Evolutionary conservation across 2,113 vertebrate genomes (phyloP).

Genomic region (Sceloporus undulatus): DNA sequence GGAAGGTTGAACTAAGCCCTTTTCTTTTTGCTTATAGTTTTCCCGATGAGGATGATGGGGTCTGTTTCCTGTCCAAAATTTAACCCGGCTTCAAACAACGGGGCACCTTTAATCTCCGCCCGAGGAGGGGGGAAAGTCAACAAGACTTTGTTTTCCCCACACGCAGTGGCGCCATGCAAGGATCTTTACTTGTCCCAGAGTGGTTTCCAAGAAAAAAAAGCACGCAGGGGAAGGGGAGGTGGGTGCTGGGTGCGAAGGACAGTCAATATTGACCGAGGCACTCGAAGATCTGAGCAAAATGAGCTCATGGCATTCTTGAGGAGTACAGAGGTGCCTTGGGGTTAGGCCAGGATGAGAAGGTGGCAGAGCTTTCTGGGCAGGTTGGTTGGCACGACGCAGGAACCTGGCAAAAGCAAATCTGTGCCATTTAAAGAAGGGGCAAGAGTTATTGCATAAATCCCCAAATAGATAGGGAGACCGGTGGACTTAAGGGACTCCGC

Average conservation of each 20-base stretch:
- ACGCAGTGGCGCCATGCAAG: background rate
- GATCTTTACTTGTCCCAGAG: background rate
- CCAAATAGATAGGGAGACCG: too few species aligned
- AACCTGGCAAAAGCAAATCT: too few species aligned
- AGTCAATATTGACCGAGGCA: conserved; percentile 55
- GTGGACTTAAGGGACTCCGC: too few species aligned
- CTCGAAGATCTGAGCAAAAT: conserved; percentile 28
- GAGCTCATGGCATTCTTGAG: conserved; percentile 50
- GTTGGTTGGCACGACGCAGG: background rate
- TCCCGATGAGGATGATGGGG: background rate
- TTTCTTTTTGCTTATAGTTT: background rate
- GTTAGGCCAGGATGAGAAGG: conserved; percentile 1
- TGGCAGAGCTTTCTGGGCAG: too few species aligned
- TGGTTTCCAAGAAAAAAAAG: conserved; percentile 3
- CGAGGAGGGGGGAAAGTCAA: conserved; percentile 19
- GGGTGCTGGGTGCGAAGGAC: background rate
- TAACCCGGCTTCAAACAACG: conserved; percentile 17
- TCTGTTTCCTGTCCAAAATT: conserved; percentile 1
- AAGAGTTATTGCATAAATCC: too few species aligned
- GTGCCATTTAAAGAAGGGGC: background rate
- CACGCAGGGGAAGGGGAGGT: background rate
- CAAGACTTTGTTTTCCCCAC: background rate
- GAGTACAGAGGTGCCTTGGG: background rate
- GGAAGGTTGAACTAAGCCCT: background rate
- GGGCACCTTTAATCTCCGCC: conserved; percentile 12